Conservation (phyloP, 2,113 vertebrate genomes). For the Hypomesus transpacificus region DNA sequence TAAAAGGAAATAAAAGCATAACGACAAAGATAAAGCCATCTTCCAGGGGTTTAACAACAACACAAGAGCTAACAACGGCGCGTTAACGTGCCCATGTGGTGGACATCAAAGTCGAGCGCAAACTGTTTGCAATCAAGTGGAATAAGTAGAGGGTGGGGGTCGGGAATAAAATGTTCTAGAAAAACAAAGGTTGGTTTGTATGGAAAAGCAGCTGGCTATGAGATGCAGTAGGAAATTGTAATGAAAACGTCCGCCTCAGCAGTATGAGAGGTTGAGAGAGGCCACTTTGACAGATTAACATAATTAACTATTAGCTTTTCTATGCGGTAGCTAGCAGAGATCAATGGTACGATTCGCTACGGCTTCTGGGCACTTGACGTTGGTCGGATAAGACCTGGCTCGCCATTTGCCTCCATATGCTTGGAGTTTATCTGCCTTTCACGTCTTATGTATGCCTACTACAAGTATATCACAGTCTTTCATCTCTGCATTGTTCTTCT, state of each 20-base stretch:
- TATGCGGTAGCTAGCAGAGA: not conserved
- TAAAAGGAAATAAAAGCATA: not conserved
- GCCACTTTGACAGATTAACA: not conserved
- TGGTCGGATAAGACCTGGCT: not conserved
- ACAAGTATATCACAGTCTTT: not conserved
- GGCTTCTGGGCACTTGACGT: not conserved
- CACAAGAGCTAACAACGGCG: not conserved
- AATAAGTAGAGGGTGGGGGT: not conserved
- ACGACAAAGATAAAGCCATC: not conserved
- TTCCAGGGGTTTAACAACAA: not conserved
- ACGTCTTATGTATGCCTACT: not conserved
- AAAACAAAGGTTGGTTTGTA: not conserved
- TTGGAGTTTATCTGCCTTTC: not conserved
- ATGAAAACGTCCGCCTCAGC: not conserved
- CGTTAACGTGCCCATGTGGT: not conserved
- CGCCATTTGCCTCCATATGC: not conserved
- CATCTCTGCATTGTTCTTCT: not conserved
- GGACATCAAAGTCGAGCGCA: not conserved
- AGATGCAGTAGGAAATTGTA: not conserved
- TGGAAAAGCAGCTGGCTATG: not conserved
- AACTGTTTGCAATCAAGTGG: not conserved
- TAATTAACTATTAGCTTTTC: not conserved
- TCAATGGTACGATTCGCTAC: not conserved
- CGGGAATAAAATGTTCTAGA: slow-evolving; percentile 7
- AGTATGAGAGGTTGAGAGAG: not conserved